Conservation (phyloP, 1,140 invertebrate species). For the Lucilia sericata region DNA sequence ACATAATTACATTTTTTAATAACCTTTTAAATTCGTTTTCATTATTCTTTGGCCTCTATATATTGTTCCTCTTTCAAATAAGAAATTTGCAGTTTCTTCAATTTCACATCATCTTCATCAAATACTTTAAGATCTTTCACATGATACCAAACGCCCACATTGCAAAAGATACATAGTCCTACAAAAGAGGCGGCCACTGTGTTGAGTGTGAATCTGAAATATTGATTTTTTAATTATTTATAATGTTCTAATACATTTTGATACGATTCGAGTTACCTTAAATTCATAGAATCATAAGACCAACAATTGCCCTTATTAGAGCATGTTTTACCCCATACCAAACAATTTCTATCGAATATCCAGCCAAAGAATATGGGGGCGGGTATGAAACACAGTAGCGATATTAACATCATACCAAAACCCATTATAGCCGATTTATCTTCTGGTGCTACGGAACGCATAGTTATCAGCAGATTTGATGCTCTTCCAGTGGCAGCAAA, state of each 20-base stretch:
- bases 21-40: too few species aligned
- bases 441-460: slow-evolving; percentile 77
- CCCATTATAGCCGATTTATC: slow-evolving; percentile 79
- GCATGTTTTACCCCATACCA: slow-evolving; percentile 82
- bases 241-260: background rate
- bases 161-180: slow-evolving; percentile 74
- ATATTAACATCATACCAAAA: slow-evolving; percentile 74
- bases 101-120: slow-evolving; percentile 71
- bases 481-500: slow-evolving; percentile 75
- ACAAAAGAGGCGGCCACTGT: slow-evolving; percentile 75
- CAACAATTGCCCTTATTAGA: slow-evolving; percentile 79
- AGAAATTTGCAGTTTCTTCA: background rate
- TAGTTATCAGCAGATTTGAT: slow-evolving; percentile 75
- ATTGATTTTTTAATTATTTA: background rate
- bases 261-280: slow-evolving; percentile 69
- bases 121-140: slow-evolving; percentile 78
- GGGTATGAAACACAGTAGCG: slow-evolving; percentile 76
- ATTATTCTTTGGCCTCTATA: background rate
- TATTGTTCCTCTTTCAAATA: background rate
- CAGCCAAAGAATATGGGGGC: slow-evolving; percentile 79
- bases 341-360: slow-evolving; percentile 77
- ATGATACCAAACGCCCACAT: slow-evolving; percentile 75
- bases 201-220: slow-evolving; percentile 72
- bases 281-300: slow-evolving; percentile 75
- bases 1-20: too few species aligned